Base-by-base conservation (phyloP, 1,140 invertebrate species). In the Radopholus similis region DNA sequence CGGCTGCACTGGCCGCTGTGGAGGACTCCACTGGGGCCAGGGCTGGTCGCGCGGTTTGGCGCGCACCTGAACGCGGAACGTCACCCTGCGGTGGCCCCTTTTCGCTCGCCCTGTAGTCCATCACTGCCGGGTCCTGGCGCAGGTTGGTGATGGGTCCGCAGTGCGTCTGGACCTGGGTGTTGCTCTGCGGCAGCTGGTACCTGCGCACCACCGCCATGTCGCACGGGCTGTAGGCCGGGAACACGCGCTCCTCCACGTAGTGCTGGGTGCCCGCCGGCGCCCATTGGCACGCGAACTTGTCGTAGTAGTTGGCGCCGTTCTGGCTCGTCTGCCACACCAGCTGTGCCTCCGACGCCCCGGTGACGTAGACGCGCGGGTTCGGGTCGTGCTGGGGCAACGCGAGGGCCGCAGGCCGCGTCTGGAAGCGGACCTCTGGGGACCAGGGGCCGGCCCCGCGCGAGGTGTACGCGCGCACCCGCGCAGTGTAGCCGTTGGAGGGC, bases 221-320 rank as follows among this genome's bases (percentile, higher is more conserved):
- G 60, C 79, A 81, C 13, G 78, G 81, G n/a, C 68, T 82, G 26
- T 82, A 72, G 15, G 78, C 79, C 38, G 81, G 79, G 72, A 83
- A 82, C 23, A 73, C 64, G 18, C 70, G 69, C 67, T 81, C 71
- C 57, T 81, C 58, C 23, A 38, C 55, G 44, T 66, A 66, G 40
- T 73, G 60, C 49, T 76, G 68, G 8, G 73, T 65, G 42, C 76
- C 76, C 26, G 60, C 34, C 23, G 72, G 71, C 34, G 67, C 71
- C 51, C 81, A 81, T 54, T 71, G 70, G 56, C 79, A 81, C 30
- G 68, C 62, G 68, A 77, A 81, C 57, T 83, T 81, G 56, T 82
- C 78, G 38, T 63, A 71, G 42, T 83, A 76, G 44, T 69, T 74
- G 28, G 71, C 66, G 23, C 64, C 72, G 8, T 60, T 34, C 32